Conservation (phyloP, 2,113 vertebrate genomes). For the Corythornis cristatus region DNA sequence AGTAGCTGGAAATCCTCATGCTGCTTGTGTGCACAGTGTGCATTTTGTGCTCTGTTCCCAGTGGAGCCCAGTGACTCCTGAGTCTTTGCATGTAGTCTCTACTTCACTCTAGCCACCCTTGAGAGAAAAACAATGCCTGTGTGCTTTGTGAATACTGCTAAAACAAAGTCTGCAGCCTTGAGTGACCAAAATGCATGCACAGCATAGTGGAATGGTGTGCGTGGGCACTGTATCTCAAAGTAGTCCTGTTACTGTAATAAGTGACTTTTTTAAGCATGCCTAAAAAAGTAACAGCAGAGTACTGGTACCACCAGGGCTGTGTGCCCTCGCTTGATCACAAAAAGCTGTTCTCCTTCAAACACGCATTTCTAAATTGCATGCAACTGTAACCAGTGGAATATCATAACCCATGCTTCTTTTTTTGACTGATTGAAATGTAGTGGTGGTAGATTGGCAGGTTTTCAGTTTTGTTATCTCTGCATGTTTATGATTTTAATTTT, state of each 20-base stretch:
- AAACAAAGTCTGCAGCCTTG: not conserved
- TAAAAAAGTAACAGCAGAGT: constrained; percentile 29
- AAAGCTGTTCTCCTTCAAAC: constrained; percentile 26
- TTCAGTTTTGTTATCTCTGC: not conserved
- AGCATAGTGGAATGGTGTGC: not conserved
- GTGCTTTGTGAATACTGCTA: constrained; percentile 1
- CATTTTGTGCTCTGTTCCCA: not conserved
- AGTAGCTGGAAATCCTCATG: not conserved
- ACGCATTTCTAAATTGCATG: constrained; percentile 23
- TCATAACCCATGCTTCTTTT: constrained; percentile 5
- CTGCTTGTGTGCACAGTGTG: fast-evolving
- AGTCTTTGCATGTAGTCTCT: not conserved
- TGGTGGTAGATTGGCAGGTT: not conserved
- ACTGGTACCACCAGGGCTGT: not conserved
- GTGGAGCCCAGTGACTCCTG: not conserved
- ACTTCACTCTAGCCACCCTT: not conserved
- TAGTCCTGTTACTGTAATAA: constrained; percentile 15
- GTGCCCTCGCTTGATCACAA: constrained; percentile 17
- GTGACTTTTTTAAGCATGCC: not conserved
- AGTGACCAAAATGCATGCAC: not conserved
- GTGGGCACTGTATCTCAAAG: constrained; percentile 3
- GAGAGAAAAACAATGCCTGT: not conserved
- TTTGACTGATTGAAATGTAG: constrained; percentile 23
- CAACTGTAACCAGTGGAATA: not conserved
- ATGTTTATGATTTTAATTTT: constrained; percentile 42